Base-by-base conservation (phyloP, 37 sponge, comb jelly and placozoan genomes). In the Aplysina aerophoba region DNA sequence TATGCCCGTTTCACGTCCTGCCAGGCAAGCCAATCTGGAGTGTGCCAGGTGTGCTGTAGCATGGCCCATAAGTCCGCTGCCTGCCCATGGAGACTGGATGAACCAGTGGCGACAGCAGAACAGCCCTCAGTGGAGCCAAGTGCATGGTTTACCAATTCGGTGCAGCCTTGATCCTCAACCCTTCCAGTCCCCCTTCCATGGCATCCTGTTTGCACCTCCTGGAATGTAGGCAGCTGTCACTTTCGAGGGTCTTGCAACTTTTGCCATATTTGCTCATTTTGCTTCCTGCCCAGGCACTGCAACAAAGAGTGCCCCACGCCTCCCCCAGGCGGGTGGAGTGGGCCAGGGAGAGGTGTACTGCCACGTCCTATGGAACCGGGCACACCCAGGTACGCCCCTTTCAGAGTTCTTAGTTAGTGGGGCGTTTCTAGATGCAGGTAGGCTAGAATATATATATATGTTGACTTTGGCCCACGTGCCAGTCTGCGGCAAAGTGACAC, bases 1-100 rank as follows among this genome's bases (percentile, higher is more conserved):
- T 73, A 73, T 73, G 74, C 74, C 19, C 69, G 69, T 13, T 22
- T 67, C 13, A 14, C n/a, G 27, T 25, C 69, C 14, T 21, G 27
- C 74, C 74, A 73, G 41, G 19, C 40, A 13, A 15, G 39, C 8
- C 20, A 41, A 41, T 31, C 31, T 4, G 30, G 17, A 21, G 19
- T 41, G 38, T 73, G 74, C 30, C 74, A 31, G 20, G 31, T 30
- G 40, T 73, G 74, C 74, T 73, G 31, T 22, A 30, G 38, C 11
- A 20, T 20, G 14, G 74, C 17, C 74, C 74, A 73, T 41, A 12
- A 5, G 20, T 30, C 38, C 13, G 6, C 31, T 19, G 38, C 14
- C 12, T 73, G 74, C 74, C 74, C 74, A 31, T 73, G 74, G 74
- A 41, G 74, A 33, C 40, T 73, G 74, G 74, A 73, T 19, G 39